Conservation (phyloP, 2,113 vertebrate species). For the Synodontis membranacea region DNA sequence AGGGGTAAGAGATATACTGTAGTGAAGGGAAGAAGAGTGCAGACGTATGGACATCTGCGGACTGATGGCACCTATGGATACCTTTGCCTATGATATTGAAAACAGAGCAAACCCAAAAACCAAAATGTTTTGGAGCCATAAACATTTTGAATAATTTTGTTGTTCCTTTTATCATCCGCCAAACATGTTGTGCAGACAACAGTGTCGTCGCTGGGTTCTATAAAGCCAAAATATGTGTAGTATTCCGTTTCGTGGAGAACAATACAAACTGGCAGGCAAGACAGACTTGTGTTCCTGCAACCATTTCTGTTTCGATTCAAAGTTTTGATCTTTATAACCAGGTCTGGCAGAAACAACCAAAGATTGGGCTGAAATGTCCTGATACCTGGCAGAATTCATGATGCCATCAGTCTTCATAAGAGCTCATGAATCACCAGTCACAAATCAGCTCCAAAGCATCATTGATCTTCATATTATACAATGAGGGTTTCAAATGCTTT, state of each 20-base stretch:
- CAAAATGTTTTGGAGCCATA: not conserved
- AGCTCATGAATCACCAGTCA: not conserved
- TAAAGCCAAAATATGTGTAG: not conserved
- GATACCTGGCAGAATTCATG: not conserved
- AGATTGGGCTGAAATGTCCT: not conserved
- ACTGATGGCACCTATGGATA: not conserved
- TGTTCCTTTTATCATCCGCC: not conserved
- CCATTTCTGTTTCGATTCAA: not conserved
- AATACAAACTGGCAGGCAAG: not conserved
- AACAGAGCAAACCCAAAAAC: not conserved
- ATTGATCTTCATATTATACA: not conserved
- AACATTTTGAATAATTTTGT: not conserved
- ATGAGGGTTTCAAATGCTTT: not conserved
- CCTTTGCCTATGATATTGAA: not conserved
- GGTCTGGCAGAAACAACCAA: not conserved
- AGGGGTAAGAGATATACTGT: slow-evolving; percentile 27
- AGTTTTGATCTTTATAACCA: not conserved
- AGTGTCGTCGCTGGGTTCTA: not conserved
- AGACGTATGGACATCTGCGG: slow-evolving; percentile 1
- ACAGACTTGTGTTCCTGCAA: not conserved
- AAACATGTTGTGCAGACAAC: not conserved
- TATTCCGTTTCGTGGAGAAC: not conserved
- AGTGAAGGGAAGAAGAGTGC: not conserved
- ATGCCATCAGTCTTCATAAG: not conserved
- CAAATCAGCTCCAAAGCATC: not conserved